These are phyloP conservation scores for Buphagus erythrorhynchus DNA, from an alignment of 2,797 vertebrate genomes.

Conservation along the genomic window DNA sequence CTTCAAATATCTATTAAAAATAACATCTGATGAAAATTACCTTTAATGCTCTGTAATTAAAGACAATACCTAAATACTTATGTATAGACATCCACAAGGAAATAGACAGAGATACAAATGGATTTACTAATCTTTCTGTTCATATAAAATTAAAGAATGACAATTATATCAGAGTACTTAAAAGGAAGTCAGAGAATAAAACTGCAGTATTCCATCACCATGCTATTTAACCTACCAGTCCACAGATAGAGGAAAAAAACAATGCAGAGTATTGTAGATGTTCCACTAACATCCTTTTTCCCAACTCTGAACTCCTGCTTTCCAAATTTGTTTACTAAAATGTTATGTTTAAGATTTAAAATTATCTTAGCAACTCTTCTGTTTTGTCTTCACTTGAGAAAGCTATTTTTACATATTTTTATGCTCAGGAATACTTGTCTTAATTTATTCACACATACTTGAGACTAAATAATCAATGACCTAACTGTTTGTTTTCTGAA, in stretches of 20 bases:
- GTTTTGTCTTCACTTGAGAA: background rate
- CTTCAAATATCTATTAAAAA: background rate
- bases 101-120: background rate
- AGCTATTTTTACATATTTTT: background rate
- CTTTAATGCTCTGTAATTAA: background rate
- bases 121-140: background rate
- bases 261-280: background rate
- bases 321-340: conserved; percentile 8
- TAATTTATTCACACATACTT: background rate
- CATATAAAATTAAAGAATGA: background rate
- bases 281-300: background rate
- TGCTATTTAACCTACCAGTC: background rate
- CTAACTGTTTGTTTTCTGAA: conserved; percentile 67
- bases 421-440: background rate
- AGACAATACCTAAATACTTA: background rate
- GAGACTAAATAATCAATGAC: conserved; percentile 39
- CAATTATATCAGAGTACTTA: background rate
- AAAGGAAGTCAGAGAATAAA: background rate
- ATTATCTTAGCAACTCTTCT: background rate
- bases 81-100: background rate
- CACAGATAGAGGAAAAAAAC: background rate
- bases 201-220: background rate
- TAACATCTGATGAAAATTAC: background rate
- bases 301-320: background rate
- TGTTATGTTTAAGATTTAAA: background rate